Percentiles rank a stretch among this genome's conserved stretches.
Evolutionary conservation across 1,140 invertebrate genomes (phyloP).

Genomic region (Parasteatoda tepidariorum): DNA sequence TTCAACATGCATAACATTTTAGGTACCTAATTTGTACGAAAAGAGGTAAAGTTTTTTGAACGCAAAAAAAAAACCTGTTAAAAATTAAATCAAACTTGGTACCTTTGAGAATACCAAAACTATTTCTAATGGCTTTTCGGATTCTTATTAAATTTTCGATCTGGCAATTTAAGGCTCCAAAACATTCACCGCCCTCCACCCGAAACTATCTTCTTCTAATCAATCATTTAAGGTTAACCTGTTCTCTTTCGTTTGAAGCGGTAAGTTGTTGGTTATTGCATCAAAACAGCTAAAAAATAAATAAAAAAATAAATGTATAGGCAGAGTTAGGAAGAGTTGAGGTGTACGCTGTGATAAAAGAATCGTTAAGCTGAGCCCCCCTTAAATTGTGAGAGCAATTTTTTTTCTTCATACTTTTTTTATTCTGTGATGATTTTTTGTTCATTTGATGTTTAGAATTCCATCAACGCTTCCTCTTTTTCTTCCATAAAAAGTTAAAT

Average conservation of each 20-base stretch:
- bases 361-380: constrained; percentile 18
- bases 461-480: background rate
- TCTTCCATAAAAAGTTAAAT: background rate
- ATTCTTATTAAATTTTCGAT: constrained; percentile 58
- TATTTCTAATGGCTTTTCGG: constrained; percentile 44
- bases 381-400: constrained; percentile 25
- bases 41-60: too few relatives aligned
- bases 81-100: too few relatives aligned
- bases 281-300: background rate
- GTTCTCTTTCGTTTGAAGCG: constrained; percentile 15
- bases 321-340: background rate
- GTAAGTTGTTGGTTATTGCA: constrained; percentile 48
- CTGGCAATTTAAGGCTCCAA: constrained; percentile 48
- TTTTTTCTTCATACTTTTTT: background rate
- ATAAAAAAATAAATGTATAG: background rate
- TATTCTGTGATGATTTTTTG: background rate
- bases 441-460: background rate
- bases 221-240: constrained; percentile 59
- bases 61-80: too few relatives aligned
- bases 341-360: constrained; percentile 36
- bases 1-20: too few relatives aligned
- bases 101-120: constrained; percentile 18
- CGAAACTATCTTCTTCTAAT: constrained; percentile 54
- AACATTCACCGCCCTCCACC: constrained; percentile 22
- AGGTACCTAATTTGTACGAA: too few relatives aligned